Evolutionary conservation across 2,113 vertebrate species (phyloP), one percentile per base, ranked within the genome.

Genomic region (Bufo gargarizans): DNA sequence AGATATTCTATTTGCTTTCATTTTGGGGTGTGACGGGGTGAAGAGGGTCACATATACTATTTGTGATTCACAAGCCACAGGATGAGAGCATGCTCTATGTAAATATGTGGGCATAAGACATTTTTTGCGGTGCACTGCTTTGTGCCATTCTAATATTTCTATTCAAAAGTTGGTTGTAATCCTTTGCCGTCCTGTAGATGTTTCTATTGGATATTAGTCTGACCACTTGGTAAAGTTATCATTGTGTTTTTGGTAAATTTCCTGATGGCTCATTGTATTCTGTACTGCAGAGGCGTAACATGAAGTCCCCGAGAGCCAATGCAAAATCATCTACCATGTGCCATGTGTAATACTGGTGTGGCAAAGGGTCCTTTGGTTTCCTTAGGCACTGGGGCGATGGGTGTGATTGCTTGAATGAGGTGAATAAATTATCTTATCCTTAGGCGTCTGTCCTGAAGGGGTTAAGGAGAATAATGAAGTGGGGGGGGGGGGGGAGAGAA

Each of bases 401-500:
- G 71, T 74, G 11, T 17, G 14, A 74, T 19, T 72, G 16, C 16
- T 7, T 74, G 16, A 49, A 76, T 76, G 45, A 74, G 71, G 71
- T 74, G 45, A 74, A 74, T 49, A 74, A 49, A 76, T 50, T 50
- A 1, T 0, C 13, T 76, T 45, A 49, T 49, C 72, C 2, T 47
- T 10, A 49, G 17, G 6, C 45, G 47, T 76, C 72, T 76, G 45
- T 76, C 47, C 49, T 77, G 85, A 22, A 78, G 45, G 58, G 59
- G 85, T 86, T 86, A 78, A 86, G 7, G 47, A 82, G 78, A 22
- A 61, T n/a, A 49, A 17, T 19, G 82, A 9, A 4, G 22, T 9
- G 50, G 45, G 90, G 91, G 79, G 88, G 16, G 49, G 19, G 22
- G 49, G 90, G 91, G 79, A n/a, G 86, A 89, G 78, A 90, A 91